A percentile compares a stretch with the other conserved stretches of the same genome.
These are phyloP conservation scores for Muscicapa adusta DNA, from an alignment of 2,113 vertebrate species.

Conservation along the genomic window DNA sequence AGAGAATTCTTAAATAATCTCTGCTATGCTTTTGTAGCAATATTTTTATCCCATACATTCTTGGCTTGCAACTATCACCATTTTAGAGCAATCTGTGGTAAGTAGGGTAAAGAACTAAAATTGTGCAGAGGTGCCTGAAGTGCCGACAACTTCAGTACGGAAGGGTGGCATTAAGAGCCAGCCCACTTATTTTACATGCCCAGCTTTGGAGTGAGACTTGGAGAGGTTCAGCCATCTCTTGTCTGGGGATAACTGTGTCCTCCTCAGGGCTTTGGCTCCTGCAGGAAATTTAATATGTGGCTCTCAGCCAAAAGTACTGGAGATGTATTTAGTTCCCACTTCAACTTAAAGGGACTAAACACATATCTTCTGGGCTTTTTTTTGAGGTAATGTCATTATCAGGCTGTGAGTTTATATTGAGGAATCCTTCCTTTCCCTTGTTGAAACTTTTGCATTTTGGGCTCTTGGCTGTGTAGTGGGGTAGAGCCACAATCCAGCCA, in stretches of 20 bases:
- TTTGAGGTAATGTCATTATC: fast-evolving
- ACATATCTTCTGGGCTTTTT: fast-evolving
- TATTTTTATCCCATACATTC: not conserved
- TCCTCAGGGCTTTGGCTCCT: not conserved
- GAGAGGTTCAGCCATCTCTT: not conserved
- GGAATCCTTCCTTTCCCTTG: not conserved
- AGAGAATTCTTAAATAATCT: not conserved
- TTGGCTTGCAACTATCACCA: not conserved
- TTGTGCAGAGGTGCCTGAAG: not conserved
- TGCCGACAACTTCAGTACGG: not conserved
- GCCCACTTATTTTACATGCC: not conserved
- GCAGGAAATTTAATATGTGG: not conserved
- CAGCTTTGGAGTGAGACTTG: not conserved
- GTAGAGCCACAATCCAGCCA: not conserved
- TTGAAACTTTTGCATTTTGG: not conserved
- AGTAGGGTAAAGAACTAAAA: slow-evolving; percentile 7
- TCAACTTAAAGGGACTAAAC: not conserved
- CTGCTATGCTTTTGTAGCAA: not conserved
- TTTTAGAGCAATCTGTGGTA: not conserved
- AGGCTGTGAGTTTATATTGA: not conserved
- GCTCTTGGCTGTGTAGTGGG: not conserved
- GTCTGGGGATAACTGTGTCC: not conserved
- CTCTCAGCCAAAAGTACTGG: not conserved
- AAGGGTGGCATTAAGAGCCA: not conserved
- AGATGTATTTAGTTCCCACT: not conserved